phyloP scores from a whole-genome alignment of 2,113 vertebrate genomes.

The Tylochromis polylepis region DNA sequence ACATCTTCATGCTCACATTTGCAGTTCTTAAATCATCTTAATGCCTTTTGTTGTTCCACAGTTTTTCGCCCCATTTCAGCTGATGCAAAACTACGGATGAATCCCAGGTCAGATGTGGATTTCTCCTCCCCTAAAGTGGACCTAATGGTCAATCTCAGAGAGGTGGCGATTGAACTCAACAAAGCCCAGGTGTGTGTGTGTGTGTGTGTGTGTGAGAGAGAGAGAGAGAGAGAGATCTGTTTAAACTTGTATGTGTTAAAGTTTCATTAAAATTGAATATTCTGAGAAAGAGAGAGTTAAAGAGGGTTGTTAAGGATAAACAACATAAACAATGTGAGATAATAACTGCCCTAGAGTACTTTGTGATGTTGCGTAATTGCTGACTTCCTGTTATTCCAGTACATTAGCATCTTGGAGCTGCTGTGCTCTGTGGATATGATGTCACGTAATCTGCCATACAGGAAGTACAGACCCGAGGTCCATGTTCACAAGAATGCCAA shows the following conservation, averaged over 20 bases:
- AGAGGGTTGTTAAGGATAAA: background rate
- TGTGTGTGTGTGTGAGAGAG: background rate
- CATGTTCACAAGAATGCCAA: constrained; percentile 76
- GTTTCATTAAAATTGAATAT: background rate
- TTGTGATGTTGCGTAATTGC: background rate
- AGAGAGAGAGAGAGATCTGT: background rate
- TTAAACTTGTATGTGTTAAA: background rate
- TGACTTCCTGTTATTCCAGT: constrained; percentile 71
- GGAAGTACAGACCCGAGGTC: constrained; percentile 86
- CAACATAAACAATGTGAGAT: background rate
- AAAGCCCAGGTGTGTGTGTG: constrained; percentile 83
- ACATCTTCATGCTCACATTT: background rate
- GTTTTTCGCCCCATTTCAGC: constrained; percentile 95
- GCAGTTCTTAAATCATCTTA: background rate
- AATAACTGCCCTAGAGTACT: background rate
- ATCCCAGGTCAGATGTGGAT: constrained; percentile 90
- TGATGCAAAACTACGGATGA: constrained; percentile 92
- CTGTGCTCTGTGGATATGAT: constrained; percentile 95
- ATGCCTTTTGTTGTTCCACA: constrained; percentile 42
- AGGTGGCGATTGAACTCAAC: constrained; percentile 90
- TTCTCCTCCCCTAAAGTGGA: constrained; percentile 92
- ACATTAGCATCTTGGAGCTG: constrained; percentile 95
- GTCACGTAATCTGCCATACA: constrained; percentile 92
- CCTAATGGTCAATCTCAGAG: constrained; percentile 84
- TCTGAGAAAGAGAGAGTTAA: background rate